These are phyloP conservation scores for Lanistes nyassanus DNA, from an alignment of 1,140 invertebrate genomes.

Conservation along the genomic window DNA sequence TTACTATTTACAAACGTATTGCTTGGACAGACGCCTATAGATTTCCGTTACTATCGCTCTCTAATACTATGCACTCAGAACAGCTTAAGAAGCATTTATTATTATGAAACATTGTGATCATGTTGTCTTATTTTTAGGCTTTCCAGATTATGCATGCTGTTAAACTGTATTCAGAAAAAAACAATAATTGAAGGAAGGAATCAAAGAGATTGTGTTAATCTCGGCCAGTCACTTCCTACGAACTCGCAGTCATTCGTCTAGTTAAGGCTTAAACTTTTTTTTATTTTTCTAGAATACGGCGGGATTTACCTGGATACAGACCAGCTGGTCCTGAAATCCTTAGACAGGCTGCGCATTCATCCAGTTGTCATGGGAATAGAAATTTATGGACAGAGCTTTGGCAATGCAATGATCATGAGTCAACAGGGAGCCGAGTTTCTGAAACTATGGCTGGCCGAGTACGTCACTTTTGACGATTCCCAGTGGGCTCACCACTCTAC, in stretches of 20 bases:
- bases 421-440: not conserved
- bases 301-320: slow-evolving; percentile 13
- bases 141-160: not conserved
- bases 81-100: too few species aligned
- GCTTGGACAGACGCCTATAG: too few species aligned
- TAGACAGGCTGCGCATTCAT: not conserved
- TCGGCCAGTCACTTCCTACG: too few species aligned
- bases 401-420: not conserved
- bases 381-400: not conserved
- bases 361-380: slow-evolving; percentile 2
- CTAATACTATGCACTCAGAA: too few species aligned
- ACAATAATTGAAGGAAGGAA: too few species aligned
- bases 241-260: too few species aligned
- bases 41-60: too few species aligned
- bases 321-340: not conserved
- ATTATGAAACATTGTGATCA: too few species aligned
- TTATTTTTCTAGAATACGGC: not conserved
- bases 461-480: not conserved
- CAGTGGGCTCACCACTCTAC: not conserved
- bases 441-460: not conserved
- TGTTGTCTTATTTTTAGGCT: not conserved
- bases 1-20: too few species aligned
- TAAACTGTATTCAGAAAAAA: too few species aligned
- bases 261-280: too few species aligned
- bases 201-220: too few species aligned